phyloP scores from a whole-genome alignment of 1,140 invertebrate species.

The Phortica variegata region DNA sequence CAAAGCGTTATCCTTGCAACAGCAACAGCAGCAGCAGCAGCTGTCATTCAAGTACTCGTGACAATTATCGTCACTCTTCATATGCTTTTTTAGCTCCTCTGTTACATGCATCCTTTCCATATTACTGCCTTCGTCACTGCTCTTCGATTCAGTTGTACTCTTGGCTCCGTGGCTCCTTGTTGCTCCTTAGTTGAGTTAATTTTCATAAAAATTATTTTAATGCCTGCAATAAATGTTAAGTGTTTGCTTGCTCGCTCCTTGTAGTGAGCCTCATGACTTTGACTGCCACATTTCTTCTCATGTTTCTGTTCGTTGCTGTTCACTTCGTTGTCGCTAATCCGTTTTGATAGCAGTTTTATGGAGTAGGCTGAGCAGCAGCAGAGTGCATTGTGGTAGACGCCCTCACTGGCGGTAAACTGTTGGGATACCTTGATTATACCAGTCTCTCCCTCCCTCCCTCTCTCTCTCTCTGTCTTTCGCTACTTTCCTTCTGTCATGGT shows the following conservation, averaged over 20 bases:
- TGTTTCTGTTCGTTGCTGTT: slow-evolving; percentile 23
- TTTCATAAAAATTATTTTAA: slow-evolving; percentile 47
- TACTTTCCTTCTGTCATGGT: neutral
- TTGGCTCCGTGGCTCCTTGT: too few relatives aligned
- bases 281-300: slow-evolving; percentile 6
- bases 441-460: neutral
- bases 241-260: slow-evolving; percentile 1
- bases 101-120: too few relatives aligned
- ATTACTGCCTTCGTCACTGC: too few relatives aligned
- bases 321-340: slow-evolving; percentile 27
- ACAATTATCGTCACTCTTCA: slow-evolving; percentile 31
- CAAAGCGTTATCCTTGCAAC: slow-evolving; percentile 34
- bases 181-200: slow-evolving; percentile 29
- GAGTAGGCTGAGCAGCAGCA: too few relatives aligned
- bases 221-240: slow-evolving; percentile 31
- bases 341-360: slow-evolving; percentile 13
- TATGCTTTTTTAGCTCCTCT: too few relatives aligned
- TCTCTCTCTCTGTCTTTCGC: neutral
- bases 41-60: slow-evolving; percentile 19
- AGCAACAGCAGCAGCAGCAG: slow-evolving; percentile 5
- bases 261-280: neutral
- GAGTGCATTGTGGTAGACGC: neutral
- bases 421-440: too few relatives aligned
- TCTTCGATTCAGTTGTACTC: too few relatives aligned
- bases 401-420: neutral